Base-by-base conservation (phyloP, 2,113 vertebrate species). In the Cebus imitator region DNA sequence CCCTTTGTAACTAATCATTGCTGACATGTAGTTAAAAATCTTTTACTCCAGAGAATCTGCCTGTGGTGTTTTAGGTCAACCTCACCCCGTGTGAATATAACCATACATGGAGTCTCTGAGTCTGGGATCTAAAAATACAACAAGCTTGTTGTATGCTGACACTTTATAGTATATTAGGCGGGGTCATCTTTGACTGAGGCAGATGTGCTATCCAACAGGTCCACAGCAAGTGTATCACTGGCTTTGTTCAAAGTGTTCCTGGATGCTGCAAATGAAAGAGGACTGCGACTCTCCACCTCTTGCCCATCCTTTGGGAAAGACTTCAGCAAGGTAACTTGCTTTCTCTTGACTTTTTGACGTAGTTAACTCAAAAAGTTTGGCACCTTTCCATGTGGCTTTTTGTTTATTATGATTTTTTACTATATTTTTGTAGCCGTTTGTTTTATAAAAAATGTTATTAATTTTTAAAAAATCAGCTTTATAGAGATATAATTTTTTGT, bases 21-120 rank as follows among this genome's bases (percentile, higher is more conserved):
- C 25, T 94, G 96, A 97, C 94, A 96, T 83, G 80, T 78, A 97
- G 90, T 93, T 97, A 94, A 97, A 94, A 95, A 84, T 87, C 73
- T 48, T 72, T 93, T 91, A 73, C 79, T 88, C 95, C 78, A 40
- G n/a, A 97, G 90, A 97, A 70, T 95, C 68, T 37, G 84, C 87
- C 93, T 85, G 45, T 90, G 20, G 12, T 37, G 97, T 95, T 97
- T 86, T 64, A 87, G 55, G 97, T 97, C 95, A 97, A 94, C 72
- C 85, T 97, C 52, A 66, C 91, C 96, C 76, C 43, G 43, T 90
- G 80, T 91, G 85, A 96, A 92, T 85, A 96, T 57, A 91, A 91
- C 52, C 70, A 81, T 73, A 80, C 35, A 21, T 10, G 43, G 81
- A 90, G 85, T 66, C 94, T 96, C 27, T 55, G 73, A 90, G 90